A percentile compares a stretch with the other conserved stretches of the same genome.
Conservation (phyloP, 2,888 invertebrate genomes). For the Lepidochitona cinerea region DNA sequence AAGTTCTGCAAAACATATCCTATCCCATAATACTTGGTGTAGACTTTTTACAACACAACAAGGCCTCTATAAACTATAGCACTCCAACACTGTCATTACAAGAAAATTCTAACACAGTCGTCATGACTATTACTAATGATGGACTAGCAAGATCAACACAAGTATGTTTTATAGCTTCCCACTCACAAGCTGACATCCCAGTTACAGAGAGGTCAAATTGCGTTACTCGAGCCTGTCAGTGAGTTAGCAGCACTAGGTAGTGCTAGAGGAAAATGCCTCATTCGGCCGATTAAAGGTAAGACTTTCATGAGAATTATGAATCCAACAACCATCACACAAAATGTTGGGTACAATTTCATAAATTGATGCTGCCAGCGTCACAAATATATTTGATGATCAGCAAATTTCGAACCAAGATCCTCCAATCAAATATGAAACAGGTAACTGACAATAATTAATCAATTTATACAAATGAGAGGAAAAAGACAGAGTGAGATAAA, state of each 20-base stretch:
- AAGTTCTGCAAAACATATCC: background rate
- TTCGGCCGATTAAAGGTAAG: constrained; percentile 3
- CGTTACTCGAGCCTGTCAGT: constrained; percentile 16
- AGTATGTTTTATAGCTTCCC: background rate
- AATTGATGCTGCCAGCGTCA: background rate
- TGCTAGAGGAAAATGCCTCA: constrained; percentile 15
- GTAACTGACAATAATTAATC: too few relatives aligned
- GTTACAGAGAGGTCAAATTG: background rate
- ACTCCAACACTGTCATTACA: constrained; percentile 1
- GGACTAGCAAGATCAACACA: constrained; percentile 12
- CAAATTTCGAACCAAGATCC: background rate
- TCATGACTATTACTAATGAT: constrained; percentile 12
- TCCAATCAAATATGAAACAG: background rate
- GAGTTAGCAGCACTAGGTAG: background rate
- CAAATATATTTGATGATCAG: background rate
- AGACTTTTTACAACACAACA: constrained; percentile 27
- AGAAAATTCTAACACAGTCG: constrained; percentile 11
- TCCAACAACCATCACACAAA: background rate
- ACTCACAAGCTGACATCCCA: constrained; percentile 16
- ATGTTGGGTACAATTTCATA: background rate
- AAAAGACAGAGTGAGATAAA: too few relatives aligned
- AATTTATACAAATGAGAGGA: too few relatives aligned
- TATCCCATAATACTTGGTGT: constrained; percentile 23
- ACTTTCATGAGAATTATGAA: constrained; percentile 15
- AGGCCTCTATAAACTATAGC: constrained; percentile 24